A percentile compares a stretch with the other conserved stretches of the same genome.
Evolutionary conservation across 2,113 vertebrate species (phyloP).

Genomic region (Bothrops jararaca): DNA sequence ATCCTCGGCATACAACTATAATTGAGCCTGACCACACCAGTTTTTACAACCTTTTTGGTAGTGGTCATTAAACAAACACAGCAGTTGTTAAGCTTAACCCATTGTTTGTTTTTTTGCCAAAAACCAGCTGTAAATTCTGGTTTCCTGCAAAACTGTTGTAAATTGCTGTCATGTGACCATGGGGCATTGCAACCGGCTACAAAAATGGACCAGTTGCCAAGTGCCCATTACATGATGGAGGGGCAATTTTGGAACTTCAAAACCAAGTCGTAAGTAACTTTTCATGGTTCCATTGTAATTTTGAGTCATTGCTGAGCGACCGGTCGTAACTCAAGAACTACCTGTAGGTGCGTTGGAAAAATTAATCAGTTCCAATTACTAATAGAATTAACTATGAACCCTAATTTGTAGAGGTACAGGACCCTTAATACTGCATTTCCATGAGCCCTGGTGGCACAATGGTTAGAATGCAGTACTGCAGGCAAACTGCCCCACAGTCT

Average conservation of each 20-base stretch:
- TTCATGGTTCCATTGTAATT: neutral
- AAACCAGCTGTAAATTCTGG: neutral
- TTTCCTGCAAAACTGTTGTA: neutral
- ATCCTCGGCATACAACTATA: neutral
- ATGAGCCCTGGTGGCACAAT: neutral
- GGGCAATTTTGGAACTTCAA: neutral
- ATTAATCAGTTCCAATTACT: constrained; percentile 6
- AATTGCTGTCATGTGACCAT: neutral
- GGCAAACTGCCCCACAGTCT: neutral
- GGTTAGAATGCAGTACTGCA: neutral
- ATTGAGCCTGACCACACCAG: neutral
- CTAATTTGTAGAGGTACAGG: neutral
- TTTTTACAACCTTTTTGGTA: neutral
- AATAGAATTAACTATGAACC: neutral
- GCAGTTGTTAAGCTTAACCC: neutral
- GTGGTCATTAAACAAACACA: neutral
- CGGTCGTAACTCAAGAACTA: neutral
- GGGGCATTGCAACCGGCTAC: neutral
- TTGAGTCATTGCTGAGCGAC: neutral
- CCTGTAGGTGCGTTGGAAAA: neutral
- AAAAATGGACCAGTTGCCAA: neutral
- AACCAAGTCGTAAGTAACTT: neutral
- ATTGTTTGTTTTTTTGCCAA: neutral
- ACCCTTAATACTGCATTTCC: constrained; percentile 16
- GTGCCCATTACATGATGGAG: neutral